Base-by-base conservation (phyloP, 2,113 vertebrate species). In the Agelaius phoeniceus region DNA sequence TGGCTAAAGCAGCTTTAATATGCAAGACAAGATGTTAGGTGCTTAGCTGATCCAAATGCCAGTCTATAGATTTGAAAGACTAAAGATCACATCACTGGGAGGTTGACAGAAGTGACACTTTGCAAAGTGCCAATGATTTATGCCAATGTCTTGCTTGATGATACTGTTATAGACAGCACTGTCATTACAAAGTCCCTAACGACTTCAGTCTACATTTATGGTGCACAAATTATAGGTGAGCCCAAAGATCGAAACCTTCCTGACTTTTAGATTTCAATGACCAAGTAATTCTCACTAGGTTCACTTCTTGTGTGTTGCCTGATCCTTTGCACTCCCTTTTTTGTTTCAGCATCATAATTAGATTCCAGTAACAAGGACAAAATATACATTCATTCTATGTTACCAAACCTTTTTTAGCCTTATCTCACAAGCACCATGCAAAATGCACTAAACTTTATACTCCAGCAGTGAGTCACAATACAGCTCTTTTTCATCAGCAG, bases 41-140 rank as follows among this genome's bases (percentile, higher is more conserved):
- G 98, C 97, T 98, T 98, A 98, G 97, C 98, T 98, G 98, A 99
- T 99, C 99, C 99, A 99, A 99, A 99, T 99, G 99, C 99, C 99
- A 99, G 99, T 99, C 99, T 99, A 99, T 99, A 98, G 99, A 99
- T 99, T 98, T 98, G 98, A 98, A 99, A 98, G 99, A 99, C 98
- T 99, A 99, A 99, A 99, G 99, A 99, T 99, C 99, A 99, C 99
- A 99, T 99, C 99, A 99, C 98, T 91, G 95, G 98, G 98, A 98
- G 97, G 98, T 98, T 99, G 98, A 99, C 98, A 98, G 98, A 97
- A 98, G 98, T 99, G 99, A 99, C 99, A 99, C 98, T 98, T 98
- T 96, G 98, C 98, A 98, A 98, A 98, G 98, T 98, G 98, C 98
- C 98, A 99, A 99, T 99, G 99, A 99, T 99, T 99, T 99, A 99